Evolutionary conservation across 53 echinoderm and acorn worm genomes (phyloP), one percentile per base, ranked within the genome.

Genomic region (Holothuria leucospilota): DNA sequence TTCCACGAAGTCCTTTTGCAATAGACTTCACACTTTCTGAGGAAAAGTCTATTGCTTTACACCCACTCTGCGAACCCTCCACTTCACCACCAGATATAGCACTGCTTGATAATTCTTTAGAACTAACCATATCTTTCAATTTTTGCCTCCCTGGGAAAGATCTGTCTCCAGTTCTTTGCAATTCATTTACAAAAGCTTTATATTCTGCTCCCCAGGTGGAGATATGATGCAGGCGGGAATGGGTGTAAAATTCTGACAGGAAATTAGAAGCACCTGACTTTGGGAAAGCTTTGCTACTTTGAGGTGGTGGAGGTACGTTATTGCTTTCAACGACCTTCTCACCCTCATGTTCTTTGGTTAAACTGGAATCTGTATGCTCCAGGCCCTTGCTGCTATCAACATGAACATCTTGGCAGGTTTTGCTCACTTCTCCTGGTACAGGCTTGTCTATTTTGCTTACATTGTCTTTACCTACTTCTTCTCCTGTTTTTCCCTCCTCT

Each of bases 131-230:
- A 39, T 20, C 62, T 39, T 74, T 79, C 38, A 98, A 59, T 51
- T 88, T 88, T 69, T 91, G 85, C 86, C 91, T 90, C 27, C 93
- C 98, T 11, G 98, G 95, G 78, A 98, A 98, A 12, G 74, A 86
- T 5, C 62, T 74, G 70, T 92, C 85, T 0, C 98, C 95, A 28
- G 88, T 80, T 56, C 69, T 89, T 63, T 98, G 98, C 68, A 98
- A 86, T 58, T 90, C 89, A 67, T 90, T 98, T 8, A 98, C 98
- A 20, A 88, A 93, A 0, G 95, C 95, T 87, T 98, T 98, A 82
- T 83, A 98, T 87, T 98, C 98, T 0, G 98, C 93, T 56, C 98
- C 98, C 98, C 98, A 98, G 5, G 95, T 98, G 38, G 98, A 87
- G 30, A 98, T 98, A 84, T 93, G 90, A 70, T 98, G 98, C 21